Evolutionary conservation across 2,888 invertebrate genomes (phyloP).

Genomic region (Drosophila infuscata): DNA sequence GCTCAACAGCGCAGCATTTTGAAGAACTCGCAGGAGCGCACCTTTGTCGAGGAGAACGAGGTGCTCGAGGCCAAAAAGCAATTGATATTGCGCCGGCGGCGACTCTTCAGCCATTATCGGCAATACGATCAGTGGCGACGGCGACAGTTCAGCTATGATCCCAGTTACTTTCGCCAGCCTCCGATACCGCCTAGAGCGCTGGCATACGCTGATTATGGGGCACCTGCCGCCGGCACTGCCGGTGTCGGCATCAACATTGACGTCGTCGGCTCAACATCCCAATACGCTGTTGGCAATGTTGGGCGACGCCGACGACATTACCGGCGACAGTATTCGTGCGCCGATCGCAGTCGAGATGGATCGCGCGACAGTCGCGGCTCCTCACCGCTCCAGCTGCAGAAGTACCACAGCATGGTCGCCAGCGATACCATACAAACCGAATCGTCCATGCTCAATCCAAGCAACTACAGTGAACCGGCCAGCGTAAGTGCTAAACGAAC

Average conservation of each 20-base stretch:
- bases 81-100: constrained; percentile 82
- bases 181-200: constrained; percentile 72
- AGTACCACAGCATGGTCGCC: constrained; percentile 75
- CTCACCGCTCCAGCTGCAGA: constrained; percentile 65
- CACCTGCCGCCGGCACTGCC: constrained; percentile 37
- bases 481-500: constrained; percentile 78
- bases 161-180: constrained; percentile 82
- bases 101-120: constrained; percentile 84
- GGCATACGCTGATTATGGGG: constrained; percentile 66
- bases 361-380: constrained; percentile 84
- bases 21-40: constrained; percentile 81
- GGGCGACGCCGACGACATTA: constrained; percentile 83
- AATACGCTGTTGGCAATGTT: constrained; percentile 60
- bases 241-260: constrained; percentile 50
- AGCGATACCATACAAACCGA: constrained; percentile 80
- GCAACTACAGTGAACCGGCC: constrained; percentile 79
- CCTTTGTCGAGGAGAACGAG: constrained; percentile 81
- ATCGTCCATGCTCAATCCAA: constrained; percentile 75
- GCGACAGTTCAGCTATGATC: constrained; percentile 84
- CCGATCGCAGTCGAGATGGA: constrained; percentile 83
- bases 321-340: constrained; percentile 84
- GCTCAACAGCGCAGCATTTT: constrained; percentile 81
- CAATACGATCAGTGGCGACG: constrained; percentile 85
- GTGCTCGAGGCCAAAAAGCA: constrained; percentile 83
- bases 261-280: constrained; percentile 19